Evolutionary conservation across 2,888 invertebrate species (phyloP).

Genomic region (Argyresthia albistria): DNA sequence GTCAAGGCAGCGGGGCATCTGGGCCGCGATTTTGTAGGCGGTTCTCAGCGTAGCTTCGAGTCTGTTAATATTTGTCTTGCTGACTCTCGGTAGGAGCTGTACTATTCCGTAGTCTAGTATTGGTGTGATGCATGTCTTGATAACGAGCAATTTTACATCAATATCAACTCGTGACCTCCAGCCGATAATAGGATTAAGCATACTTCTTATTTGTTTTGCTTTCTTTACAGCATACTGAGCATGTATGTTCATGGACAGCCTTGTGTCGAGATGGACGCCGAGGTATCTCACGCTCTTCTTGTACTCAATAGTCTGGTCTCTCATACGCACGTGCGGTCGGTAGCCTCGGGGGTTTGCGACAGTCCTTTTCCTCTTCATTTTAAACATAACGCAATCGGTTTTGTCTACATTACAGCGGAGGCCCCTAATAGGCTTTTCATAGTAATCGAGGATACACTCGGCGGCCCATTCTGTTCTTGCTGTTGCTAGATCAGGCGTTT

Average conservation of each 20-base stretch:
- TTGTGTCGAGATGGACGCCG: background rate
- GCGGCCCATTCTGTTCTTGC: no score
- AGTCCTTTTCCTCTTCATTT: background rate
- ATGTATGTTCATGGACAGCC: background rate
- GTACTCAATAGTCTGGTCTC: background rate
- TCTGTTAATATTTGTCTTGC: no score
- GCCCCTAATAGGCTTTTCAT: background rate
- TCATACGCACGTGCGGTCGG: background rate
- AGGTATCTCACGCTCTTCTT: background rate
- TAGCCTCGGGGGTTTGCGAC: background rate
- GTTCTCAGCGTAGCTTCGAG: no score
- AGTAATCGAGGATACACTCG: background rate
- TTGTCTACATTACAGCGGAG: background rate
- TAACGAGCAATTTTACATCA: background rate
- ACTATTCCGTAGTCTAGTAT: background rate
- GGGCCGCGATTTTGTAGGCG: background rate
- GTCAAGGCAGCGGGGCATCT: slow-evolving; percentile 1
- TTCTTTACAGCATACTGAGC: background rate
- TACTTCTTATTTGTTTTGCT: background rate
- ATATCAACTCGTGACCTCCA: background rate
- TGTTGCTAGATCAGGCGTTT: background rate
- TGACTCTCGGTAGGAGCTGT: no score
- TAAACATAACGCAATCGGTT: background rate
- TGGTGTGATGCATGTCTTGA: background rate
- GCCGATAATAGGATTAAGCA: background rate